These are phyloP conservation scores for Tenthredo amoena DNA, from an alignment of 2,888 invertebrate species.

Conservation along the genomic window DNA sequence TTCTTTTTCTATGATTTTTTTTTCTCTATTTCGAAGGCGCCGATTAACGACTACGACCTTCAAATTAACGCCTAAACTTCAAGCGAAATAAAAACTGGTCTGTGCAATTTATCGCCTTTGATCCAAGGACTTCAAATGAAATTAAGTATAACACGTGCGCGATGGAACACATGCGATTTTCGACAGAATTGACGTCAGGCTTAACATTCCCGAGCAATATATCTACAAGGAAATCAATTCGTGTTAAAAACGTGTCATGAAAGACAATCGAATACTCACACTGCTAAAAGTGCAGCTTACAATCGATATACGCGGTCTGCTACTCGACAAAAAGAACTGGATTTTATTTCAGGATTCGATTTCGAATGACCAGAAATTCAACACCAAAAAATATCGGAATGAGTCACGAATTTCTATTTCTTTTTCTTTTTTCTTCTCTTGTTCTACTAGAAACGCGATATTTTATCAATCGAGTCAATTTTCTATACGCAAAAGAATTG, in stretches of 20 bases:
- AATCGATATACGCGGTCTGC: background rate
- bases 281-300: background rate
- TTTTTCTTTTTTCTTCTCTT: background rate
- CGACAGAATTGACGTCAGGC: background rate
- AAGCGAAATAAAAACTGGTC: background rate
- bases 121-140: background rate
- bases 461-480: background rate
- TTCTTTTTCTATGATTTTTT: background rate
- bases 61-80: slow-evolving; percentile 6
- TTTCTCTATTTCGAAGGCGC: background rate
- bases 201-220: background rate
- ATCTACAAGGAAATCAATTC: background rate
- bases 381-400: background rate
- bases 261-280: background rate
- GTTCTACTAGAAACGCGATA: background rate
- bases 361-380: background rate
- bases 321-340: background rate
- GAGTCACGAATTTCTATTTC: background rate
- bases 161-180: background rate
- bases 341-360: background rate
- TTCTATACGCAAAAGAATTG: background rate
- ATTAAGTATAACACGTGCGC: background rate
- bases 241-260: background rate
- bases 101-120: slow-evolving; percentile 17
- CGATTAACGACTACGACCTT: background rate